Conservation (phyloP, 2,888 invertebrate genomes). For the Orthosia gothica region DNA sequence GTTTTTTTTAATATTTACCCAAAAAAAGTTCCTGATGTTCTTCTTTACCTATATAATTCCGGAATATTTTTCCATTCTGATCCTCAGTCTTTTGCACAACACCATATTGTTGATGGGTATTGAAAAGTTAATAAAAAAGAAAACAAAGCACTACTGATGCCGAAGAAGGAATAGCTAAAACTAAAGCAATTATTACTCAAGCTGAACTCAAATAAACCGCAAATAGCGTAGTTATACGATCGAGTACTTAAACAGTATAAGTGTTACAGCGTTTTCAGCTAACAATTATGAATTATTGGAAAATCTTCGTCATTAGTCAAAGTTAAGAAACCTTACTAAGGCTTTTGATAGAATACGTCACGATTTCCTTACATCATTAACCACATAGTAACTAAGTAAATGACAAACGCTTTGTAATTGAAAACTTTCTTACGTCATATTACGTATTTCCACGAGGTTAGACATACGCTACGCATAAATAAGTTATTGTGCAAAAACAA, state of each 20-base stretch:
- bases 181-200: constrained; percentile 3
- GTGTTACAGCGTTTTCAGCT: neutral
- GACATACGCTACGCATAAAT: neutral
- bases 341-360: neutral
- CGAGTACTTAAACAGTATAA: constrained; percentile 19
- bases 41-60: constrained; percentile 10
- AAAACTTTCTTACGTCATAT: neutral
- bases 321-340: neutral
- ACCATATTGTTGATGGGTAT: constrained; percentile 7
- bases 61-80: constrained; percentile 14
- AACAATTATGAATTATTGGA: constrained; percentile 1
- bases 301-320: constrained; percentile 17
- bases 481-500: neutral
- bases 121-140: neutral
- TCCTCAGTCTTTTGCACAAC: constrained; percentile 4
- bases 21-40: neutral
- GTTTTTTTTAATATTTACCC: constrained; percentile 14
- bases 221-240: neutral
- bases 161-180: constrained; percentile 10
- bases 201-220: neutral
- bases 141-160: constrained; percentile 9
- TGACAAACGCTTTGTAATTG: neutral
- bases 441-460: neutral
- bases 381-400: neutral
- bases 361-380: neutral